A percentile compares a stretch with the other conserved stretches of the same genome.
Conservation (phyloP, 2,797 vertebrate genomes). For the Telmatherina bonti region DNA sequence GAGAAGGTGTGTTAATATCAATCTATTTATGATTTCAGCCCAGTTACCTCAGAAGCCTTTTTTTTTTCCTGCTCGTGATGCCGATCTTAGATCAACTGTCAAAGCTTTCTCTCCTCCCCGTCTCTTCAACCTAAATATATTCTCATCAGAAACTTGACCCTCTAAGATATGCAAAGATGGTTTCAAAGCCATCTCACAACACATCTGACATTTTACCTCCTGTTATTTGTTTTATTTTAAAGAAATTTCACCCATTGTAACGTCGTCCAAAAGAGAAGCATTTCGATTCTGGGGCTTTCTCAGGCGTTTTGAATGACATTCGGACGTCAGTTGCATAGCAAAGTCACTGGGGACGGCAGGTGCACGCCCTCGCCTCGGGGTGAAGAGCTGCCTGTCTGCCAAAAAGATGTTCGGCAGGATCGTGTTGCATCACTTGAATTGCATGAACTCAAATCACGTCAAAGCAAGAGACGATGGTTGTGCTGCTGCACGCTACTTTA, state of each 20-base stretch:
- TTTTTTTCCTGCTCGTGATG: neutral
- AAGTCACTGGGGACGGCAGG: slow-evolving; percentile 65
- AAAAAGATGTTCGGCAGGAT: slow-evolving; percentile 54
- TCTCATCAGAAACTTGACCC: slow-evolving; percentile 3
- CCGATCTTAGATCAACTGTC: neutral
- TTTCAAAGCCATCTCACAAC: slow-evolving; percentile 7
- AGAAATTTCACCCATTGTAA: slow-evolving; percentile 36
- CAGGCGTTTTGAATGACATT: slow-evolving; percentile 31
- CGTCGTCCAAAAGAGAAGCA: slow-evolving; percentile 31
- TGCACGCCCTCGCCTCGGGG: slow-evolving; percentile 51
- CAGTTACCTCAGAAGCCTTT: neutral
- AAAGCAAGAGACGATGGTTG: neutral
- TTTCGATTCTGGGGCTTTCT: slow-evolving; percentile 9
- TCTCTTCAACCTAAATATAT: slow-evolving; percentile 21
- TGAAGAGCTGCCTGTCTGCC: slow-evolving; percentile 37
- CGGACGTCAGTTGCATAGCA: slow-evolving; percentile 40
- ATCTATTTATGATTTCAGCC: neutral
- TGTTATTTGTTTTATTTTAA: slow-evolving; percentile 16
- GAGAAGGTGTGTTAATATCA: slow-evolving; percentile 1
- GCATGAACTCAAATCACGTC: slow-evolving; percentile 39
- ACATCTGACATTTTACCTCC: slow-evolving; percentile 27
- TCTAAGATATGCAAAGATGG: slow-evolving; percentile 5
- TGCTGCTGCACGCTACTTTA: slow-evolving; percentile 23
- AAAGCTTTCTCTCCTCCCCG: neutral
- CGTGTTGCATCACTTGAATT: slow-evolving; percentile 65